Evolutionary conservation across 2,888 invertebrate species (phyloP), one percentile per base, ranked within the genome.

Genomic region (Eristalis pertinax): DNA sequence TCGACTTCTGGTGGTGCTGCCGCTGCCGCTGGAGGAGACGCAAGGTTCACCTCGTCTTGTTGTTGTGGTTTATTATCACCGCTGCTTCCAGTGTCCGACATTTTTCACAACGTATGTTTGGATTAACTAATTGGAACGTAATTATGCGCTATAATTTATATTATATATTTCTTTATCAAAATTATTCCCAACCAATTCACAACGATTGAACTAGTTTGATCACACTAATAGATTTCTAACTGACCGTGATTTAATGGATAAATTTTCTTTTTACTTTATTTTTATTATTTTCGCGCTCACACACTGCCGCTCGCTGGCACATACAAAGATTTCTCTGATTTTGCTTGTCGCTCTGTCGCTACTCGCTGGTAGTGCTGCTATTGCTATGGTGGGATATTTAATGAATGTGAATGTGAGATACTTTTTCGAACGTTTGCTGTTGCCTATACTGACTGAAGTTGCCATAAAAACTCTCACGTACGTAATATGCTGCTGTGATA

Each of bases 11-110:
- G 75, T 5, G 60, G 24, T 29, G 26, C 60, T 29, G 60, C 60
- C 60, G 60, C 60, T 60, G 64, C 82, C 56, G 67, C 60, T 38
- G 63, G 78, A 41, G 83, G 67, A 43, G 75, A 63, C 72, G 56
- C 70, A 87, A 79, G 79, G 80, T 84, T 84, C 76, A 76, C 60
- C 43, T 76, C 87, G 19, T 79, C 86, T 75, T 83, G 83, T 82
- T 86, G 85, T 87, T 87, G 87, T 80, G 79, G 35, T 84, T 84
- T 84, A 83, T 87, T 83, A 79, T 87, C 84, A 73, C 76, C 69
- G 79, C 72, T 87, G 60, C 72, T 87, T 84, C 87, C 87, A 87
- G 87, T 84, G 84, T 87, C 87, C 84, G 87, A 87, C 87, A 87
- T 87, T 87, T 87, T 87, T 78, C 75, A 84, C 79, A 29, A 87